Conservation (phyloP, 35 echinoderm and acorn worm species). For the Anneissia japonica region DNA sequence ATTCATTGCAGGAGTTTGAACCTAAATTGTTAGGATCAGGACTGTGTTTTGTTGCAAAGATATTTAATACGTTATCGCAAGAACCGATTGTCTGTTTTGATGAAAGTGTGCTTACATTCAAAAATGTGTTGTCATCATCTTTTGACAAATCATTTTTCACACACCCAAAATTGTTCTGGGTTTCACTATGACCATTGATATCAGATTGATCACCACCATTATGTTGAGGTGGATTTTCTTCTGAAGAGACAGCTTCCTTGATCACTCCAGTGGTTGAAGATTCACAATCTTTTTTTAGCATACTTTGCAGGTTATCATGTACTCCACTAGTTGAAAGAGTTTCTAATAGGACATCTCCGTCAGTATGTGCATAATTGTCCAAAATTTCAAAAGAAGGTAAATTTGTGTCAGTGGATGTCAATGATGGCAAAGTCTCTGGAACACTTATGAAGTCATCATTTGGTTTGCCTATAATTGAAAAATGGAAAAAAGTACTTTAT, state of each 20-base stretch:
- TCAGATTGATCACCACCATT: background rate
- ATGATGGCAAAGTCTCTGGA: too few relatives aligned
- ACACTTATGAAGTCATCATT: too few relatives aligned
- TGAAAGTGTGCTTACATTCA: background rate
- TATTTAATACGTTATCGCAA: background rate
- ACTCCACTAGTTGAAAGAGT: too few relatives aligned
- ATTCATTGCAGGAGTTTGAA: too few relatives aligned
- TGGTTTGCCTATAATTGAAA: background rate
- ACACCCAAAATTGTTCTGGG: background rate
- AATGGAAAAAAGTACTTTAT: background rate
- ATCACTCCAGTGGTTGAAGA: background rate
- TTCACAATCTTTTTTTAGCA: background rate
- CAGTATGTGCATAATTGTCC: too few relatives aligned
- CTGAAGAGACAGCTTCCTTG: background rate
- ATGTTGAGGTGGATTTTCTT: background rate
- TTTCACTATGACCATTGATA: background rate
- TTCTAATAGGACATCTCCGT: too few relatives aligned
- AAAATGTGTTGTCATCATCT: background rate
- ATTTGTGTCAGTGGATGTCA: too few relatives aligned
- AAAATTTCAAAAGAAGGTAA: too few relatives aligned
- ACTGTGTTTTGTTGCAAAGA: background rate
- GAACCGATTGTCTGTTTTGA: background rate
- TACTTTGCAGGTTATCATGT: too few relatives aligned
- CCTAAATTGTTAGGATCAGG: too few relatives aligned
- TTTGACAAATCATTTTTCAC: background rate